Conservation (phyloP, 2,113 vertebrate species). For the Platysteira castanea region DNA sequence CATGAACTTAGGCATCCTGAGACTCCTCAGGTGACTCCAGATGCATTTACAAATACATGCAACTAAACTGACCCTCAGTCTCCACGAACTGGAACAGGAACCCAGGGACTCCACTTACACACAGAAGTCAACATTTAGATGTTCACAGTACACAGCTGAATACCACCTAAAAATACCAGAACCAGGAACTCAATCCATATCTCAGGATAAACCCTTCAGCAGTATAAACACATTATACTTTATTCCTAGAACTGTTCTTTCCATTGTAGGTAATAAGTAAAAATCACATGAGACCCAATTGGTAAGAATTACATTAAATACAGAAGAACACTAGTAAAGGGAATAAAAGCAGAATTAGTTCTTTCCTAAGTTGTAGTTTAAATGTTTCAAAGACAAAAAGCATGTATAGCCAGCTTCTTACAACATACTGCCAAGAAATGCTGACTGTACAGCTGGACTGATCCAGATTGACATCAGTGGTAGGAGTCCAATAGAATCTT, state of each 20-base stretch:
- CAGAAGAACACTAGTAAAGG: background rate
- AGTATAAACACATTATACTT: background rate
- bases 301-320: background rate
- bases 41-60: background rate
- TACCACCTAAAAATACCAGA: background rate
- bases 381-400: conserved; percentile 19
- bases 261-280: background rate
- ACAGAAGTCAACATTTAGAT: background rate
- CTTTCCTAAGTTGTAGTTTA: background rate
- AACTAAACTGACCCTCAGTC: background rate
- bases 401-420: background rate
- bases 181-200: background rate
- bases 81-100: rapidly evolving
- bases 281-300: background rate
- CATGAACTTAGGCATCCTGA: background rate
- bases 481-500: conserved; percentile 8
- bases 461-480: conserved; percentile 31
- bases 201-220: background rate
- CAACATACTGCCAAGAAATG: background rate
- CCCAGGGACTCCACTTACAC: background rate
- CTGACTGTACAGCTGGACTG: conserved; percentile 44
- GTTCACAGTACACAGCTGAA: background rate
- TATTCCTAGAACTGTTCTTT: background rate
- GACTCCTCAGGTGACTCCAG: background rate
- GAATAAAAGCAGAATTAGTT: background rate